Evolutionary conservation across 2,888 invertebrate species (phyloP).

Genomic region (Dilophus febrilis): DNA sequence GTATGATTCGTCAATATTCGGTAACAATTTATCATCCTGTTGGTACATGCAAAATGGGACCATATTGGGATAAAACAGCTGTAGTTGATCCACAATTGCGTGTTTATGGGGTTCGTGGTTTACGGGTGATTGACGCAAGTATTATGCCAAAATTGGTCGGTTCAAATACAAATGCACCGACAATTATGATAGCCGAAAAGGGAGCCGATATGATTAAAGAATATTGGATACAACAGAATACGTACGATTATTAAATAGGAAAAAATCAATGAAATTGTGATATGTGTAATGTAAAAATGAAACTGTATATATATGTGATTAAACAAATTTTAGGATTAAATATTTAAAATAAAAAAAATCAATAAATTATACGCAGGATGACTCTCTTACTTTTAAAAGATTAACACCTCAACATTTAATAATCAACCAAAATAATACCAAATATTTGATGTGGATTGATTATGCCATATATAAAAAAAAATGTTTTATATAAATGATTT

Average conservation of each 20-base stretch:
- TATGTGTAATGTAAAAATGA: too few relatives aligned
- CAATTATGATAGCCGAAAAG: conserved; percentile 82
- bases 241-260: conserved; percentile 4
- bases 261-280: conserved; percentile 15
- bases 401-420: too few relatives aligned
- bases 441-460: too few relatives aligned
- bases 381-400: too few relatives aligned
- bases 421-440: too few relatives aligned
- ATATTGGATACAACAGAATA: conserved; percentile 50
- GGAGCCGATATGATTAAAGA: conserved; percentile 76
- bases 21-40: conserved; percentile 75
- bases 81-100: conserved; percentile 65
- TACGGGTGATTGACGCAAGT: conserved; percentile 69
- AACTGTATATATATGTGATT: too few relatives aligned
- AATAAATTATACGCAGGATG: too few relatives aligned
- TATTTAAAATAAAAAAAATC: too few relatives aligned
- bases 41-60: conserved; percentile 81
- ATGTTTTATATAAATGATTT: too few relatives aligned
- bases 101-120: conserved; percentile 62
- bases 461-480: too few relatives aligned
- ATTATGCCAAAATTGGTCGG: conserved; percentile 76
- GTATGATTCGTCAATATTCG: conserved; percentile 68
- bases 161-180: conserved; percentile 73
- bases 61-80: conserved; percentile 66
- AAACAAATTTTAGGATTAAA: too few relatives aligned